Evolutionary conservation across 2,888 invertebrate genomes (phyloP).

Genomic region (Poecilobothrus nobilitatus): DNA sequence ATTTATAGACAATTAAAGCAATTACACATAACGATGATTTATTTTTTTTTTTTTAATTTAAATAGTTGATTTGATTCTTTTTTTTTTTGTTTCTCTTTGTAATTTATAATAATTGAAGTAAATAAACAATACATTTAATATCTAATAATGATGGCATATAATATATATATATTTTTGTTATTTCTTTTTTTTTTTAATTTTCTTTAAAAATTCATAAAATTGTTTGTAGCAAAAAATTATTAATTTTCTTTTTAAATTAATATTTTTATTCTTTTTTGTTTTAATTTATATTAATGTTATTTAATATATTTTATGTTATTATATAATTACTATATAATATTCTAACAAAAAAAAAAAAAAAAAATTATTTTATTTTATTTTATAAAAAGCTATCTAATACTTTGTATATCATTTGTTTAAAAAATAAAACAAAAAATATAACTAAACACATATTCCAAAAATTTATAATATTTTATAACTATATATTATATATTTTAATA

Average conservation of each 20-base stretch:
- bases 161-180: too few relatives aligned
- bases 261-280: background rate
- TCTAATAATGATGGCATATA: background rate
- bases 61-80: background rate
- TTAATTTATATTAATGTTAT: background rate
- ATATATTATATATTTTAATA: too few relatives aligned
- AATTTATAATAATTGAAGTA: background rate
- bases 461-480: too few relatives aligned
- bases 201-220: too few relatives aligned
- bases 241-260: background rate
- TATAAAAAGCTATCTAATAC: background rate
- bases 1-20: conserved; percentile 3
- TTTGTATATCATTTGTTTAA: too few relatives aligned
- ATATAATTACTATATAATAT: too few relatives aligned
- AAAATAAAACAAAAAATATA: too few relatives aligned
- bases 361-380: background rate
- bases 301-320: too few relatives aligned
- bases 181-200: too few relatives aligned
- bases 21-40: background rate
- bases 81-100: background rate
- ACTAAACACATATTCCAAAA: too few relatives aligned
- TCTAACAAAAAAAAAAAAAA: too few relatives aligned
- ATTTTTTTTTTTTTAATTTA: background rate
- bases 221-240: too few relatives aligned
- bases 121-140: background rate